Conservation (phyloP, 2,797 vertebrate genomes). For the Limnodromus scolopaceus region DNA sequence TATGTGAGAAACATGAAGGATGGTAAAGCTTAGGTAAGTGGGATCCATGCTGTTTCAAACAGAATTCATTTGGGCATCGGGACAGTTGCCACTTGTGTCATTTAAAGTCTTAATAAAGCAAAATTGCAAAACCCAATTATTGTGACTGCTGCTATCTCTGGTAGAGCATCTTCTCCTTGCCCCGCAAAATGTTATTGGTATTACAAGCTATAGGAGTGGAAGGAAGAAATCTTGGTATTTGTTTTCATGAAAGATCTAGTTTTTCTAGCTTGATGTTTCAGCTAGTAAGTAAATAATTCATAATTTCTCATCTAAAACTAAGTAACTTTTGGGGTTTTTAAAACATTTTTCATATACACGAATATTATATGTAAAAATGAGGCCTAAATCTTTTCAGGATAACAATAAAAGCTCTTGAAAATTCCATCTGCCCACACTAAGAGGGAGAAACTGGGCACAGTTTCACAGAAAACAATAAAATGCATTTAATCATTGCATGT, state of each 20-base stretch:
- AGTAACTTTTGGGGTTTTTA: not conserved
- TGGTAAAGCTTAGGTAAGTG: not conserved
- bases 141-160: not conserved
- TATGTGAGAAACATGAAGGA: not conserved
- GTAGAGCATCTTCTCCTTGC: not conserved
- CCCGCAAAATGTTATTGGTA: not conserved
- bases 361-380: not conserved
- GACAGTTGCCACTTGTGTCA: not conserved
- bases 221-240: not conserved
- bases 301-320: not conserved
- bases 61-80: not conserved
- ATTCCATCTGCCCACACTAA: slow-evolving; percentile 54
- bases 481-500: slow-evolving; percentile 16
- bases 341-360: not conserved
- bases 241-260: not conserved
- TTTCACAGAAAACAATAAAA: slow-evolving; percentile 63
- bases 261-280: not conserved
- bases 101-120: not conserved
- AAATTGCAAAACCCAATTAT: not conserved
- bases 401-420: slow-evolving; percentile 27
- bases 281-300: not conserved
- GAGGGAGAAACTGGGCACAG: slow-evolving; percentile 43
- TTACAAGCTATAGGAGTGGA: not conserved
- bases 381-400: not conserved
- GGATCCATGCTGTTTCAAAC: too few relatives aligned